phyloP scores from a whole-genome alignment of 2,797 vertebrate genomes.

The Cygnus olor region DNA sequence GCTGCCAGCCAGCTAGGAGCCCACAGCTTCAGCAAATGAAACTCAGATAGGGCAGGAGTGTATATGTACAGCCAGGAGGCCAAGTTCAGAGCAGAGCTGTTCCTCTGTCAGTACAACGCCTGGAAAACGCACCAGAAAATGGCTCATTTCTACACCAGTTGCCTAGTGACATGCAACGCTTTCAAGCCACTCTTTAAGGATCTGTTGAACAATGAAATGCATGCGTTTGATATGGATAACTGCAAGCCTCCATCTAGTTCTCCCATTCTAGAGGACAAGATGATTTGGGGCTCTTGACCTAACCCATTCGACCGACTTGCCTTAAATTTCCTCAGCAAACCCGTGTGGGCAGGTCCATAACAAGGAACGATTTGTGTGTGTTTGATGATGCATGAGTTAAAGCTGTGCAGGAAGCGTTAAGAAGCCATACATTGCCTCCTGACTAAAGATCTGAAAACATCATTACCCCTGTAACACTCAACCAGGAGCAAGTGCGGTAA shows the following conservation, averaged over 20 bases:
- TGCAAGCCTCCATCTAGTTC: neutral
- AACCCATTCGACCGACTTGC: neutral
- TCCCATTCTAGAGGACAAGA: neutral
- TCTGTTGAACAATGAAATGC: neutral
- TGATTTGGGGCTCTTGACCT: neutral
- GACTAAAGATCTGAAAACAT: neutral
- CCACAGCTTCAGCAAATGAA: neutral
- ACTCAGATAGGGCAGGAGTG: neutral
- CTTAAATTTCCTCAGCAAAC: neutral
- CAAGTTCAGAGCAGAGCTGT: neutral
- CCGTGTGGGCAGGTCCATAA: neutral
- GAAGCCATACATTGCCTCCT: neutral
- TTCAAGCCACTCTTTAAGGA: neutral
- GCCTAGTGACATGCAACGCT: neutral
- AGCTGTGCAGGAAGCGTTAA: neutral
- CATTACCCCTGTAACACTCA: neutral
- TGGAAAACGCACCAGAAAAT: fast-evolving
- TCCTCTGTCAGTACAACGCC: neutral
- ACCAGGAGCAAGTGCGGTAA: neutral
- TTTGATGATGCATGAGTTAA: neutral
- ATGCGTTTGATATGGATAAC: neutral
- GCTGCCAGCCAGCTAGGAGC: neutral
- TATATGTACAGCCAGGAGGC: neutral
- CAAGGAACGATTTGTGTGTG: neutral
- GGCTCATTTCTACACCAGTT: neutral